Evolutionary conservation across 2,797 vertebrate species (phyloP).

Genomic region (Myotis planiceps): DNA sequence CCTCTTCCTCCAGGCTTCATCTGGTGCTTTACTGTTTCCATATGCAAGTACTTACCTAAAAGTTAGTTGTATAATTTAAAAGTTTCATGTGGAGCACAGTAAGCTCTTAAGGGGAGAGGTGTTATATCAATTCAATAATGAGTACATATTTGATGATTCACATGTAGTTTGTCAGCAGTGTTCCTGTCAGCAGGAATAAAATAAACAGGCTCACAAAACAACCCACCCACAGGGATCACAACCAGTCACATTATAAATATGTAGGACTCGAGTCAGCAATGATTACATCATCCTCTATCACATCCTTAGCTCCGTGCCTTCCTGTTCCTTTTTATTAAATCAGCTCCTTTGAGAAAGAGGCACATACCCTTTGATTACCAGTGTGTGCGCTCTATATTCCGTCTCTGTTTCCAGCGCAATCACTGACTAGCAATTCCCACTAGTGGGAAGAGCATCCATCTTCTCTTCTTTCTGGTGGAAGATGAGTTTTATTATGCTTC

Average conservation of each 20-base stretch:
- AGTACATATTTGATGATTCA: slow-evolving; percentile 73
- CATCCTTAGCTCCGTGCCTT: slow-evolving; percentile 39
- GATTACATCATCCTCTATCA: slow-evolving; percentile 69
- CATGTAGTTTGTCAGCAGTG: slow-evolving; percentile 66
- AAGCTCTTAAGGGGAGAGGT: slow-evolving; percentile 44
- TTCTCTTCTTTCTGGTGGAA: slow-evolving; percentile 66
- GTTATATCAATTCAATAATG: slow-evolving; percentile 35
- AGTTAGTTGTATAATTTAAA: slow-evolving; percentile 42
- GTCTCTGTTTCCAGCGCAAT: neutral
- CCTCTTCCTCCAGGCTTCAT: neutral
- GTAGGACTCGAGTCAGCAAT: slow-evolving; percentile 64
- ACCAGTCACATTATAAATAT: slow-evolving; percentile 73
- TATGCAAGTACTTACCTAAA: neutral
- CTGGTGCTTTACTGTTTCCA: neutral
- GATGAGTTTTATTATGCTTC: slow-evolving; percentile 64
- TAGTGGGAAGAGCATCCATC: slow-evolving; percentile 6
- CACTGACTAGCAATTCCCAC: neutral
- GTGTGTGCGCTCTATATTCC: neutral
- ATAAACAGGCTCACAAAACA: slow-evolving; percentile 77
- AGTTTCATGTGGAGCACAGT: slow-evolving; percentile 48
- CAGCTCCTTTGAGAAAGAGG: slow-evolving; percentile 60
- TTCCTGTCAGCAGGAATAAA: slow-evolving; percentile 76
- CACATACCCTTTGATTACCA: neutral
- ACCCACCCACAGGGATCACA: slow-evolving; percentile 70
- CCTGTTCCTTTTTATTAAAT: slow-evolving; percentile 52